phyloP scores from a whole-genome alignment of 2,113 vertebrate genomes.

The Nothoprocta pentlandii region DNA sequence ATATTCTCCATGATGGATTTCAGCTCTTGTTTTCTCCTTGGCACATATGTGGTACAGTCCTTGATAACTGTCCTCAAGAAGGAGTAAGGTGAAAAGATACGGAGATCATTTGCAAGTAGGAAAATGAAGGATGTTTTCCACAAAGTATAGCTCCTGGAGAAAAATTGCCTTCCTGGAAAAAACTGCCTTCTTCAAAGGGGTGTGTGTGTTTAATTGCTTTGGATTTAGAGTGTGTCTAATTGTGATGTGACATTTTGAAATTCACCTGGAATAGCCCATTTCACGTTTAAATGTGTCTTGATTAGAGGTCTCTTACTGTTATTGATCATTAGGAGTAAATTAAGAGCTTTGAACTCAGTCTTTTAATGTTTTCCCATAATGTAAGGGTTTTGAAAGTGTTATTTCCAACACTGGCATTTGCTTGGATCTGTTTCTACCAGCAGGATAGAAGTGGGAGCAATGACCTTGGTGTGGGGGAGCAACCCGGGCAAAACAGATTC shows the following conservation, averaged over 20 bases:
- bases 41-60: not conserved
- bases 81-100: not conserved
- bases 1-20: not conserved
- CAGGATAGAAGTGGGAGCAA: not conserved
- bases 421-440: not conserved
- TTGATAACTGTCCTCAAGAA: not conserved
- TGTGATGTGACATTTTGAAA: not conserved
- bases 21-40: slow-evolving; percentile 10
- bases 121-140: not conserved
- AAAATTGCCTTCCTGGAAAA: not conserved
- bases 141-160: not conserved
- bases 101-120: not conserved
- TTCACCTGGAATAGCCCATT: not conserved
- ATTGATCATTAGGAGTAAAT: not conserved
- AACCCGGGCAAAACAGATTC: not conserved
- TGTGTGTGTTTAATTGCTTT: not conserved
- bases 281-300: not conserved
- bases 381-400: not conserved
- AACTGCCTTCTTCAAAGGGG: not conserved
- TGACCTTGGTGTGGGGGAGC: not conserved
- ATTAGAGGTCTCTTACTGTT: not conserved
- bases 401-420: not conserved
- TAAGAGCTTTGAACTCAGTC: not conserved
- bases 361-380: not conserved
- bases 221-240: not conserved